A percentile compares a stretch with the other conserved stretches of the same genome.
phyloP scores from a whole-genome alignment of 2,888 invertebrate genomes.

The Acanthosepion lycidas region DNA sequence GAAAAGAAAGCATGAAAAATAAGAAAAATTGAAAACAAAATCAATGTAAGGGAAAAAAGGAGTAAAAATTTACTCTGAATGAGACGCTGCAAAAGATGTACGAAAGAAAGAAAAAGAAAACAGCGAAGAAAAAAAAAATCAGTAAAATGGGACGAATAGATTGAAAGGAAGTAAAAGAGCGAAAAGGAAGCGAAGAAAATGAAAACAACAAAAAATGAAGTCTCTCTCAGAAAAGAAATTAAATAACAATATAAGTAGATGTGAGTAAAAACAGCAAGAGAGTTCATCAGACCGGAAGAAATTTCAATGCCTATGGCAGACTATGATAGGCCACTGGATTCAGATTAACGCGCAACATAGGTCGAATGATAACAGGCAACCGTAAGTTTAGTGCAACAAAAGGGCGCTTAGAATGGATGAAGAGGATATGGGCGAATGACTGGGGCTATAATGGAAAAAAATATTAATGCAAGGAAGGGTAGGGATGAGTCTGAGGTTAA shows the following conservation, averaged over 20 bases:
- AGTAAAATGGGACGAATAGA: background rate
- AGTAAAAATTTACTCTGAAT: background rate
- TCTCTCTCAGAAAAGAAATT: background rate
- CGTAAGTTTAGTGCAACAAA: background rate
- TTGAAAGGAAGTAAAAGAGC: background rate
- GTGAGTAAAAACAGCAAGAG: background rate
- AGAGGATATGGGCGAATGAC: background rate
- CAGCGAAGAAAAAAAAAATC: background rate
- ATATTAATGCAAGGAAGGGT: background rate
- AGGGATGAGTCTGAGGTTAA: background rate
- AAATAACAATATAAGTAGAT: background rate
- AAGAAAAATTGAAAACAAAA: too few species aligned
- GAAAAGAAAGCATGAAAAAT: too few species aligned
- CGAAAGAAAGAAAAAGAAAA: background rate
- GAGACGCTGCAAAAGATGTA: background rate
- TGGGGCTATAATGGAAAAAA: background rate
- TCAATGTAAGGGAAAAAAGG: too few species aligned
- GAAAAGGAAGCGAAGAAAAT: background rate
- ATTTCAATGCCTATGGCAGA: background rate
- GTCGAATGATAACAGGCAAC: background rate
- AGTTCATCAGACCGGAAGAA: constrained; percentile 3
- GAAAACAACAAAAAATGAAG: background rate
- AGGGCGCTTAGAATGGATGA: background rate
- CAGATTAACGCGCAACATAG: background rate
- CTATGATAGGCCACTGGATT: background rate